Evolutionary conservation across 2,888 invertebrate species (phyloP).

Genomic region (Drosophila demipolita): DNA sequence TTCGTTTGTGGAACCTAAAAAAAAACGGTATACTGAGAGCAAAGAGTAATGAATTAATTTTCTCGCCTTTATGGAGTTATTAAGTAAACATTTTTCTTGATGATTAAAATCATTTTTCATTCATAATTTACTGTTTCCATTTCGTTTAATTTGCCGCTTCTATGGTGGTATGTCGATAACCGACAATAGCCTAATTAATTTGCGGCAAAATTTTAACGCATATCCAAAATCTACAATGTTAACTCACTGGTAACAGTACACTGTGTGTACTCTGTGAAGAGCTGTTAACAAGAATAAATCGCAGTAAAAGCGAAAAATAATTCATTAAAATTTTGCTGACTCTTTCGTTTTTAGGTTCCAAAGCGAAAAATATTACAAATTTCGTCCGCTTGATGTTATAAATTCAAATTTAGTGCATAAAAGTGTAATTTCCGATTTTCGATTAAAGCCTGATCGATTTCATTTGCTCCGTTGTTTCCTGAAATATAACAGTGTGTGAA

Average conservation of each 20-base stretch:
- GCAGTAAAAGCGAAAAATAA: background rate
- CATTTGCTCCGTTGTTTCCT: background rate
- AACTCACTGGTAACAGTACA: background rate
- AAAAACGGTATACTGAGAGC: background rate
- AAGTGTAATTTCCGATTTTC: background rate
- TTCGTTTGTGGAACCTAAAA: background rate
- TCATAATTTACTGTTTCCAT: background rate
- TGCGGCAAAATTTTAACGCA: background rate
- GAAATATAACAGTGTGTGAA: slow-evolving; percentile 1
- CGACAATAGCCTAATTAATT: background rate
- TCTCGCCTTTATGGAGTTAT: background rate
- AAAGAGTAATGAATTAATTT: background rate
- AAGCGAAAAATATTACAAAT: background rate
- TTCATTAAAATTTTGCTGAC: background rate
- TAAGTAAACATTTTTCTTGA: background rate
- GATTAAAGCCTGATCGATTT: background rate
- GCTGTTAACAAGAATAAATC: background rate
- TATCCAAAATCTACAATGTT: background rate
- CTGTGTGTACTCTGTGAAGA: background rate
- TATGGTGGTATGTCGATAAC: background rate
- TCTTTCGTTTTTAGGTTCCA: background rate
- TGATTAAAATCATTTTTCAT: background rate
- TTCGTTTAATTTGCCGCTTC: background rate
- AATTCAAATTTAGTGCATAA: background rate
- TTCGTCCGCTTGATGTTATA: background rate